phyloP scores from a whole-genome alignment of 2,797 vertebrate genomes.

The Sebastes itinus region DNA sequence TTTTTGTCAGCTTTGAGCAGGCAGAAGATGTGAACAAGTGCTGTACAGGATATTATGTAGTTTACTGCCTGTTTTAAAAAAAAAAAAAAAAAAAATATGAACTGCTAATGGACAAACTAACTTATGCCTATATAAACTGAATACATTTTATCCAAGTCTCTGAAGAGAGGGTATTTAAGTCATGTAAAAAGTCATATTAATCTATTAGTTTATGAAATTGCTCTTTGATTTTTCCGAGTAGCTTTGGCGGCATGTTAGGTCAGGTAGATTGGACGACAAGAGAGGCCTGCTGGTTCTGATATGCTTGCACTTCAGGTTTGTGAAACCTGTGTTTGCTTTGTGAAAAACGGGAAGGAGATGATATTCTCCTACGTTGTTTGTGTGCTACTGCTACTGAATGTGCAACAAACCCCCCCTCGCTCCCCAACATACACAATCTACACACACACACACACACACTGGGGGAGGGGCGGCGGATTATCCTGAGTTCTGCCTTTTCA shows the following conservation, averaged over 20 bases:
- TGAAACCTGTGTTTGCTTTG: conserved; percentile 53
- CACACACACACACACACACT: conserved; percentile 1
- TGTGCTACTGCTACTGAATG: conserved; percentile 76
- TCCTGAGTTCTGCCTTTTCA: conserved; percentile 67
- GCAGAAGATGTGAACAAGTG: conserved; percentile 65
- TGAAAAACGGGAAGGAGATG: conserved; percentile 32
- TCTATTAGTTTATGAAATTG: conserved; percentile 66
- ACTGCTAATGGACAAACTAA: conserved; percentile 73
- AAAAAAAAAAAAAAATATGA: conserved; percentile 43
- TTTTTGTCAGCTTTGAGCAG: conserved; percentile 54
- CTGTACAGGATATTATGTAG: conserved; percentile 71
- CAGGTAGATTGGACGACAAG: conserved; percentile 31
- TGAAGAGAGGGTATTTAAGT: conserved; percentile 74
- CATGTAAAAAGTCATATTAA: conserved; percentile 74
- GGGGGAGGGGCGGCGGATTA: conserved; percentile 36
- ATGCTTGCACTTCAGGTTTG: conserved; percentile 42
- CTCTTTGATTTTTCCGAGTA: conserved; percentile 46
- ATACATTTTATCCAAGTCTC: conserved; percentile 75
- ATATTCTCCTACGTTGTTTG: conserved; percentile 52
- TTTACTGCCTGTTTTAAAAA: conserved; percentile 72
- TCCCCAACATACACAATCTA: conserved; percentile 47
- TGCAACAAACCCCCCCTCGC: conserved; percentile 42
- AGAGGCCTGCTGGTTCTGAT: conserved; percentile 44
- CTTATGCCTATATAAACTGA: conserved; percentile 76
- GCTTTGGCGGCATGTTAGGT: conserved; percentile 50